A percentile compares a stretch with the other conserved stretches of the same genome.
phyloP scores from a whole-genome alignment of 2,113 vertebrate species.

The Euleptes europaea region DNA sequence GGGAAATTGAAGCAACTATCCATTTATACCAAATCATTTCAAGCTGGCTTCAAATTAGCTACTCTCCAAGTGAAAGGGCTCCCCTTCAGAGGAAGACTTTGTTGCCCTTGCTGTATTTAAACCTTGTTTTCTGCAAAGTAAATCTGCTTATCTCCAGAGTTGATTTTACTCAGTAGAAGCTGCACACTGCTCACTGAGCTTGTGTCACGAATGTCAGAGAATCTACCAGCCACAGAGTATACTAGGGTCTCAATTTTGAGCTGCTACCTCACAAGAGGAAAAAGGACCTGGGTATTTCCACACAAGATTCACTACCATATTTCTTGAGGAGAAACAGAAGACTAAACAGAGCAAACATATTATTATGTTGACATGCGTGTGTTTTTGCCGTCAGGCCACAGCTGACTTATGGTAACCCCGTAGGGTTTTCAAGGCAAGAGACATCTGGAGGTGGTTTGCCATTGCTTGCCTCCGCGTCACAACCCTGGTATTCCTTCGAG shows the following conservation, averaged over 20 bases:
- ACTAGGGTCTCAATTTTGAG: no score
- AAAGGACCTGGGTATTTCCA: neutral
- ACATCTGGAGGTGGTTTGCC: no score
- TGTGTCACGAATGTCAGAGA: neutral
- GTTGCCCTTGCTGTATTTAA: neutral
- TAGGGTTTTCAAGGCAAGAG: no score
- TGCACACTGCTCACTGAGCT: neutral
- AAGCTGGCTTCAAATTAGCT: neutral
- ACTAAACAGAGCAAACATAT: neutral
- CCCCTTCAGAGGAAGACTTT: neutral
- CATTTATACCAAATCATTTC: neutral
- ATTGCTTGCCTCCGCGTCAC: no score
- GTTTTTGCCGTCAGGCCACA: no score
- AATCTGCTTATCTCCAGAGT: neutral
- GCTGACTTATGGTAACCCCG: no score
- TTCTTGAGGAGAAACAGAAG: neutral
- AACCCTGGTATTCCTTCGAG: no score
- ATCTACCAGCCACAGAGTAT: neutral
- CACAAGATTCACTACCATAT: neutral
- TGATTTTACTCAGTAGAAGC: neutral
- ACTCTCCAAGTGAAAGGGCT: neutral
- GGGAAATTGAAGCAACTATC: neutral
- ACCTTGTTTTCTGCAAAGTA: neutral
- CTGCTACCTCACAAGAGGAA: neutral
- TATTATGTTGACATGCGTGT: neutral